Conservation (phyloP, 2,888 invertebrate genomes). For the Rapana venosa region DNA sequence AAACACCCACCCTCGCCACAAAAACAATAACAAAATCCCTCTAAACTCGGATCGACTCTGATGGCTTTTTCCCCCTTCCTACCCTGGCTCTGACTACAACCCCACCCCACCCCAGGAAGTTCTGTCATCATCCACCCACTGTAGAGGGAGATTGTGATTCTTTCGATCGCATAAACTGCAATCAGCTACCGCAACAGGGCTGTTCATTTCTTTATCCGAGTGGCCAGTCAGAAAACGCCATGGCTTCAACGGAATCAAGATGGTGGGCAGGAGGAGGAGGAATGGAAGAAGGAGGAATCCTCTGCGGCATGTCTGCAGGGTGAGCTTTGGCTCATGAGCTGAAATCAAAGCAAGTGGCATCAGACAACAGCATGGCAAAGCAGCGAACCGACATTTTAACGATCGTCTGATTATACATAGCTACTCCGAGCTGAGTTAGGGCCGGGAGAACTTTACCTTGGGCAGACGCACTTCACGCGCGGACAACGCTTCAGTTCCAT, state of each 20-base stretch:
- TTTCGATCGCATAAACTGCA: constrained; percentile 18
- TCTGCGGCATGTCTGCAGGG: constrained; percentile 17
- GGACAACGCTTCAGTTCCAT: not conserved
- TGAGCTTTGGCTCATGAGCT: constrained; percentile 27
- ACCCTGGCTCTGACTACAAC: too few species aligned
- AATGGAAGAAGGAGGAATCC: not conserved
- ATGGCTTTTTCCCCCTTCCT: too few species aligned
- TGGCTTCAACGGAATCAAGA: constrained; percentile 15
- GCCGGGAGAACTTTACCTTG: not conserved
- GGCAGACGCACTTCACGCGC: not conserved
- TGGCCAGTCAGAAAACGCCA: constrained; percentile 14
- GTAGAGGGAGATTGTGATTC: constrained; percentile 15
- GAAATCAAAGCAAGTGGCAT: constrained; percentile 31
- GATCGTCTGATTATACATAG: not conserved
- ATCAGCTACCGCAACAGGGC: constrained; percentile 22
- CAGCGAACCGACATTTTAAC: not conserved
- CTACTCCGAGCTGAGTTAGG: not conserved
- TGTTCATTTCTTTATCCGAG: constrained; percentile 16
- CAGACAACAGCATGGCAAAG: constrained; percentile 8
- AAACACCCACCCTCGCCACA: too few species aligned
- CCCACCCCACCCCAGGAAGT: not conserved
- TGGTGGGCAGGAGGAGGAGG: not conserved
- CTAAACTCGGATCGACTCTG: too few species aligned
- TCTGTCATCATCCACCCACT: not conserved
- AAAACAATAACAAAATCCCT: too few species aligned